phyloP scores from a whole-genome alignment of 1,140 invertebrate genomes.

The Drosophila nikananu region DNA sequence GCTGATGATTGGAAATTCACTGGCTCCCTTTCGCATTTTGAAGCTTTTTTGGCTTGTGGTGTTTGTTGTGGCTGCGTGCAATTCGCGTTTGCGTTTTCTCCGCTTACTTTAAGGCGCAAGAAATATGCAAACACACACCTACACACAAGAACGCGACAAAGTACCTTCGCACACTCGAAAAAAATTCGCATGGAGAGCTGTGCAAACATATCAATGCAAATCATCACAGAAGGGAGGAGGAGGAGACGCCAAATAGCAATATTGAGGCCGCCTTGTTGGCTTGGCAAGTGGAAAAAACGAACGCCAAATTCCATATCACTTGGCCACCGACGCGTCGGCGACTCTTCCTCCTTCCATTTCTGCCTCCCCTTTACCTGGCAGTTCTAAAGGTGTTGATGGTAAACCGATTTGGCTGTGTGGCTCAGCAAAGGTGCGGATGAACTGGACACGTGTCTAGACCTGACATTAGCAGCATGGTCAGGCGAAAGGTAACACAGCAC shows the following conservation, averaged over 20 bases:
- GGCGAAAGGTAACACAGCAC: neutral
- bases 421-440: slow-evolving; percentile 40
- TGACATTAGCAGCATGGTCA: neutral
- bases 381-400: slow-evolving; percentile 66
- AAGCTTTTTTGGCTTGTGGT: neutral
- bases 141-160: slow-evolving; percentile 4
- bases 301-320: slow-evolving; percentile 56
- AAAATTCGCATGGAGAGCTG: slow-evolving; percentile 26
- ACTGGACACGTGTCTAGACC: slow-evolving; percentile 23
- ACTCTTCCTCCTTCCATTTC: neutral
- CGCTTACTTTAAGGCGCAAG: slow-evolving; percentile 59
- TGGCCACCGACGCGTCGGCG: slow-evolving; percentile 32
- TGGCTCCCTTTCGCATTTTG: neutral
- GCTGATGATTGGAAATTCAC: slow-evolving; percentile 48
- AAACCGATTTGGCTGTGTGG: slow-evolving; percentile 54
- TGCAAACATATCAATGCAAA: slow-evolving; percentile 72
- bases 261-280: neutral
- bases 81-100: slow-evolving; percentile 19
- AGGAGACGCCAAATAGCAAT: slow-evolving; percentile 9
- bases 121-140: slow-evolving; percentile 66
- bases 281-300: neutral
- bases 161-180: neutral
- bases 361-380: neutral
- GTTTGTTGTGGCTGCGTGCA: slow-evolving; percentile 38
- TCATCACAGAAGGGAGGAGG: neutral